phyloP scores from a whole-genome alignment of 2,113 vertebrate genomes.

The Oxygymnocypris stewartii region DNA sequence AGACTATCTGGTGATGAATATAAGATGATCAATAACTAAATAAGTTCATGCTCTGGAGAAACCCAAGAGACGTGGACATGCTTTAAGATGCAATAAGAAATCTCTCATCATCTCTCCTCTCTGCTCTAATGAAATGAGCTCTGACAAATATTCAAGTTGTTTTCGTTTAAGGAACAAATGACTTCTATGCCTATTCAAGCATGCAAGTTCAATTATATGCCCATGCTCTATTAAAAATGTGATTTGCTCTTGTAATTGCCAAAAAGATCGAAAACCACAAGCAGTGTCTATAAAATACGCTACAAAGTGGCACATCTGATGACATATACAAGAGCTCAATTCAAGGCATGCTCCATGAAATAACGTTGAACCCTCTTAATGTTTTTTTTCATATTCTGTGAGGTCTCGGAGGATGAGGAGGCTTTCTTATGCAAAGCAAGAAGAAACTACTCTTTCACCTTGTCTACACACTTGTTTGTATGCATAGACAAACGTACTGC shows the following conservation, averaged over 20 bases:
- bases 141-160: constrained; percentile 41
- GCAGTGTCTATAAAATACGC: constrained; percentile 24
- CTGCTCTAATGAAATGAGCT: constrained; percentile 39
- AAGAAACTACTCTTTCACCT: constrained; percentile 25
- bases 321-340: constrained; percentile 18
- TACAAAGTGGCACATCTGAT: constrained; percentile 17
- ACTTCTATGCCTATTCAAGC: constrained; percentile 33
- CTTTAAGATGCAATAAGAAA: constrained; percentile 19
- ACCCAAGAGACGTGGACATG: constrained; percentile 18
- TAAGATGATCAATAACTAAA: constrained; percentile 29
- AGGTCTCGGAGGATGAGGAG: constrained; percentile 22
- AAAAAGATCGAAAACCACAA: constrained; percentile 33
- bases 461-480: constrained; percentile 40
- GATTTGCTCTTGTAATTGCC: constrained; percentile 41
- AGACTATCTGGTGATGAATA: constrained; percentile 4
- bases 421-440: constrained; percentile 14
- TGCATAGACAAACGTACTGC: constrained; percentile 17
- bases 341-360: constrained; percentile 26
- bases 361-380: constrained; percentile 29
- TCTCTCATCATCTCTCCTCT: constrained; percentile 22
- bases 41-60: constrained; percentile 28
- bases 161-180: constrained; percentile 38
- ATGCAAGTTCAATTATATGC: constrained; percentile 44
- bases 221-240: constrained; percentile 45
- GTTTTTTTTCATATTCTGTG: constrained; percentile 10